These are phyloP conservation scores for Oryctes rhinoceros DNA, from an alignment of 1,140 invertebrate genomes.

Conservation along the genomic window DNA sequence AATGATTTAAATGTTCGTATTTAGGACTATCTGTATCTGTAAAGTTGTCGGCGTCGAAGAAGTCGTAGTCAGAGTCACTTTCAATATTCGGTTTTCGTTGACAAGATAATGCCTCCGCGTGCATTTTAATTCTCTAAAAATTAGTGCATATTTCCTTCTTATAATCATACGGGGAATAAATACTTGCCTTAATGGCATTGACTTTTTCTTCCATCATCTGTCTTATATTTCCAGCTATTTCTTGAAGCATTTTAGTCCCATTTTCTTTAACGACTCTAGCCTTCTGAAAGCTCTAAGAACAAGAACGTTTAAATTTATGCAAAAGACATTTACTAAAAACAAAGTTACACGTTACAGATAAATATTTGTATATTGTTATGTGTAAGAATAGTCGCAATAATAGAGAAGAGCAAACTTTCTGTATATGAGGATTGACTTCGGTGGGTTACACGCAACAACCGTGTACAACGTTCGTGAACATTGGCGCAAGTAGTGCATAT, in stretches of 20 bases:
- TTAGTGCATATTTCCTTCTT: neutral
- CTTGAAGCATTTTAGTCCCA: neutral
- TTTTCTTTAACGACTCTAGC: neutral
- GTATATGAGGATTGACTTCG: too few relatives aligned
- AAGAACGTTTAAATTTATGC: neutral
- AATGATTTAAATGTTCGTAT: slow-evolving; percentile 35
- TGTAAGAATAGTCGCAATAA: neutral
- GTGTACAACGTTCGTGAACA: too few relatives aligned
- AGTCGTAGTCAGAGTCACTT: slow-evolving; percentile 47
- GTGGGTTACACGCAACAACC: too few relatives aligned
- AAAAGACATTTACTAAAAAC: neutral
- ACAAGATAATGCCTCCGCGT: slow-evolving; percentile 55
- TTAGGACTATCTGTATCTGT: slow-evolving; percentile 32
- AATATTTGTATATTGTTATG: too few relatives aligned
- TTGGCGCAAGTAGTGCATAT: too few relatives aligned
- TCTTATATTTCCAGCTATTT: slow-evolving; percentile 28
- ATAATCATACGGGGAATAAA: neutral
- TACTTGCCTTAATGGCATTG: slow-evolving; percentile 25
- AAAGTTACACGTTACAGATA: too few relatives aligned
- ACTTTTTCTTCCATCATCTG: slow-evolving; percentile 35
- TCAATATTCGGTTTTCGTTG: slow-evolving; percentile 51
- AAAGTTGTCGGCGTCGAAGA: slow-evolving; percentile 49
- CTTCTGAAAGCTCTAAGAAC: neutral
- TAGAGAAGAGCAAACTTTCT: neutral
- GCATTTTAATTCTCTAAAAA: slow-evolving; percentile 53